Evolutionary conservation across 2,888 invertebrate genomes (phyloP).

Genomic region (Plemyria rubiginata): DNA sequence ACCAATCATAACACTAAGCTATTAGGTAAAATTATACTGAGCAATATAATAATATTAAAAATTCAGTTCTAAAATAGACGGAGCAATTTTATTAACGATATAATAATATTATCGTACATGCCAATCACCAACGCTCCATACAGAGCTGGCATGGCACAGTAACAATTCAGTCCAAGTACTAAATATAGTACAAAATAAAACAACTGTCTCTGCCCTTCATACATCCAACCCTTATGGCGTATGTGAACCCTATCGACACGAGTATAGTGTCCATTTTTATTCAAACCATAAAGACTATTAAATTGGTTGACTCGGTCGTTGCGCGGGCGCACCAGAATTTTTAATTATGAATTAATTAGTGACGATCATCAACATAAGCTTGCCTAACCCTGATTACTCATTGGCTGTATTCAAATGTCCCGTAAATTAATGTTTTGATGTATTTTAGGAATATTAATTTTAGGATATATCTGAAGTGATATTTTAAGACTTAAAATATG

Average conservation of each 20-base stretch:
- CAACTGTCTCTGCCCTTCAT: slow-evolving; percentile 84
- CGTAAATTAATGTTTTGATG: slow-evolving; percentile 2
- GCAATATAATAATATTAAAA: too few relatives aligned
- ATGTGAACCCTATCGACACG: slow-evolving; percentile 60
- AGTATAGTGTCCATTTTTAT: slow-evolving; percentile 66
- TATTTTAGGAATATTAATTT: slow-evolving; percentile 14
- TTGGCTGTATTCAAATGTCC: slow-evolving; percentile 49
- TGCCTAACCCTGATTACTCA: slow-evolving; percentile 71
- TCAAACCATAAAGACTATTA: slow-evolving; percentile 58
- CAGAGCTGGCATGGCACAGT: slow-evolving; percentile 80
- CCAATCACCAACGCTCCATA: slow-evolving; percentile 69
- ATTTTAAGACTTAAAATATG: too few relatives aligned
- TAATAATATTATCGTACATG: slow-evolving; percentile 56
- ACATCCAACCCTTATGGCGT: slow-evolving; percentile 59
- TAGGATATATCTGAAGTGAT: neutral
- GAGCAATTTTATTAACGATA: slow-evolving; percentile 40
- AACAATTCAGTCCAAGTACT: slow-evolving; percentile 81
- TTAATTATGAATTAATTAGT: slow-evolving; percentile 85
- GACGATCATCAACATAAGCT: slow-evolving; percentile 78
- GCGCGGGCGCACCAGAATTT: slow-evolving; percentile 83
- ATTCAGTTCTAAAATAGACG: neutral
- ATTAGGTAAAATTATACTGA: too few relatives aligned
- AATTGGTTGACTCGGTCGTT: slow-evolving; percentile 77
- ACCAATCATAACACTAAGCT: too few relatives aligned
- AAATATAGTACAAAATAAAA: slow-evolving; percentile 85